Evolutionary conservation across 2,113 vertebrate species (phyloP).

Genomic region (Odobenus rosmarus): DNA sequence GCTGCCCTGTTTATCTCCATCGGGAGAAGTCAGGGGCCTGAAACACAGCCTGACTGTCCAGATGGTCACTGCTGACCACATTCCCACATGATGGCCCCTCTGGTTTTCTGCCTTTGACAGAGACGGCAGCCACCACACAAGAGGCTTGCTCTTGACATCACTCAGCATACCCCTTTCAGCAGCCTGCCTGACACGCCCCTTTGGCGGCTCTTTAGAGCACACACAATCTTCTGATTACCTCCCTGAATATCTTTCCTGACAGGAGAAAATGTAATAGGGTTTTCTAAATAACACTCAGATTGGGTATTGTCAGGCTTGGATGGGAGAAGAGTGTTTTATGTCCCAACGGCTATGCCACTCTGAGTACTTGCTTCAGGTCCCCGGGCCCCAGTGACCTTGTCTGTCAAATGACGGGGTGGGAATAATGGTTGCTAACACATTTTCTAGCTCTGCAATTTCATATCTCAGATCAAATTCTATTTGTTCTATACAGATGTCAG

Average conservation of each 20-base stretch:
- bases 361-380: constrained; percentile 8
- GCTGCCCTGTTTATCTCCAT: background rate
- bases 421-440: constrained; percentile 42
- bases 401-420: constrained; percentile 63
- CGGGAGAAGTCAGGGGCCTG: background rate
- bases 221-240: constrained; percentile 50
- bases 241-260: background rate
- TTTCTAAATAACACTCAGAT: constrained; percentile 77
- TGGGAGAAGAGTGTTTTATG: background rate
- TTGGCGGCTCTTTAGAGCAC: background rate
- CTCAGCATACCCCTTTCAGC: background rate
- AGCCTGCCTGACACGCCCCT: background rate
- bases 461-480: constrained; percentile 66
- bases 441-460: constrained; percentile 64
- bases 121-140: background rate
- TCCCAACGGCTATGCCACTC: background rate
- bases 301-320: constrained; percentile 63
- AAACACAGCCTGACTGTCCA: background rate
- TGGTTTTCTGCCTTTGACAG: background rate
- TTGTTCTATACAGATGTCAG: constrained; percentile 77
- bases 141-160: background rate
- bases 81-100: background rate
- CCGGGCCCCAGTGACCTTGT: constrained; percentile 57
- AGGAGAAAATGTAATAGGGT: constrained; percentile 25
- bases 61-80: background rate